Conservation (phyloP, 2,113 vertebrate species). For the Oryzias curvinotus region DNA sequence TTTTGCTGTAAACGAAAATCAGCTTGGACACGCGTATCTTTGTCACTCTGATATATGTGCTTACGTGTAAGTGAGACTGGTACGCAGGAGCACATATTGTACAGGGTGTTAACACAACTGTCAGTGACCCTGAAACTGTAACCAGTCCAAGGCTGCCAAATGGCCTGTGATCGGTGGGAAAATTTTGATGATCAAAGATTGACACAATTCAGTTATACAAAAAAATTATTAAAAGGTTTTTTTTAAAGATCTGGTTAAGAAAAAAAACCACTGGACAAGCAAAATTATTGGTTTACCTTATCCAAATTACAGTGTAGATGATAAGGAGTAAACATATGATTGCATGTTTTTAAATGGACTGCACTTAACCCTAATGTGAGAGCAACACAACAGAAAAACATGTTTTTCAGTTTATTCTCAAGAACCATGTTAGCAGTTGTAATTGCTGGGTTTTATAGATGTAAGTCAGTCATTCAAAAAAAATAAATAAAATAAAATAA, state of each 20-base stretch:
- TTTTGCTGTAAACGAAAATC: conserved; percentile 42
- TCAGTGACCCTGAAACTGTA: conserved; percentile 42
- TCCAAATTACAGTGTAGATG: no score
- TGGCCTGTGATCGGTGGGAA: conserved; percentile 14
- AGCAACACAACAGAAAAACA: not conserved
- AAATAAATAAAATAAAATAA: not conserved
- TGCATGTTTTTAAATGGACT: no score
- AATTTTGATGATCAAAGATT: not conserved
- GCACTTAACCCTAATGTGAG: no score
- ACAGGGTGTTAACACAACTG: conserved; percentile 46
- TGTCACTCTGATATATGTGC: conserved; percentile 8
- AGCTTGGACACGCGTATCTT: conserved; percentile 15
- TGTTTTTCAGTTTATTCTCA: not conserved
- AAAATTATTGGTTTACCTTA: no score
- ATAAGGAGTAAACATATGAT: no score
- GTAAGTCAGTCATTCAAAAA: no score
- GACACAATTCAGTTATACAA: not conserved
- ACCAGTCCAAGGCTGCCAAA: conserved; percentile 8
- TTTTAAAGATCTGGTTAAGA: no score
- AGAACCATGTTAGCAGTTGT: not conserved
- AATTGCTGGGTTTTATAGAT: not conserved
- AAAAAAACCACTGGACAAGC: no score
- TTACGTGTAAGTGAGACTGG: not conserved
- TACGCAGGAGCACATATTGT: conserved; percentile 26
- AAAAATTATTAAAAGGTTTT: not conserved